These are phyloP conservation scores for Tyrophagus putrescentiae DNA, from an alignment of 1,140 invertebrate species.

Conservation along the genomic window DNA sequence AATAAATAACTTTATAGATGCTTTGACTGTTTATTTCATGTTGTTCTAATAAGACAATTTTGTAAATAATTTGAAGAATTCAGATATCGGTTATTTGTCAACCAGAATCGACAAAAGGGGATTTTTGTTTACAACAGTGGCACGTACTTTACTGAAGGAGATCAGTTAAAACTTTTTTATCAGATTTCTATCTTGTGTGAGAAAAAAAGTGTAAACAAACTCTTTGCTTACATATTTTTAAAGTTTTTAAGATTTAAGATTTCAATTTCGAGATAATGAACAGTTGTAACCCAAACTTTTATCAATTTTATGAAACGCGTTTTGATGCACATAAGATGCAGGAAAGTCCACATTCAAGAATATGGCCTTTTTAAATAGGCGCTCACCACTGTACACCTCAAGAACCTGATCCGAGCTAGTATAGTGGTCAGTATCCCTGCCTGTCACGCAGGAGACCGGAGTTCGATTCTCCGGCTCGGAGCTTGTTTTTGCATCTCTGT, in stretches of 20 bases:
- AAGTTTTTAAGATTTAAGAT: no score
- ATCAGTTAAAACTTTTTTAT: no score
- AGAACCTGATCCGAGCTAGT: constrained; percentile 40
- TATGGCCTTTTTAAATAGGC: background rate
- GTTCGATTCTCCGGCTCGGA: constrained; percentile 41
- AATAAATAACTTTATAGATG: no score
- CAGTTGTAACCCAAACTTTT: no score
- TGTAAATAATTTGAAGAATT: background rate
- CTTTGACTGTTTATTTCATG: background rate
- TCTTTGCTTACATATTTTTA: no score
- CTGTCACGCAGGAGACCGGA: constrained; percentile 43
- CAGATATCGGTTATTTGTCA: background rate
- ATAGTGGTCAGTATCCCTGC: constrained; percentile 43
- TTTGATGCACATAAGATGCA: background rate
- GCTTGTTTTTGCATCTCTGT: constrained; percentile 19
- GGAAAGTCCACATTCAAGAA: background rate
- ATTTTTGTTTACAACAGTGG: no score
- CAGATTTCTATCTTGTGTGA: no score
- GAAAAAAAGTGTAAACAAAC: no score
- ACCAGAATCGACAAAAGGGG: no score
- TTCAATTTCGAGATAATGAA: no score
- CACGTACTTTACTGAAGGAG: no score
- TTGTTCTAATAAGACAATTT: background rate
- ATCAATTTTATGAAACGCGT: background rate
- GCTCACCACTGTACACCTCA: background rate